Evolutionary conservation across 1,140 invertebrate species (phyloP).

Genomic region (Rhysida immarginata): DNA sequence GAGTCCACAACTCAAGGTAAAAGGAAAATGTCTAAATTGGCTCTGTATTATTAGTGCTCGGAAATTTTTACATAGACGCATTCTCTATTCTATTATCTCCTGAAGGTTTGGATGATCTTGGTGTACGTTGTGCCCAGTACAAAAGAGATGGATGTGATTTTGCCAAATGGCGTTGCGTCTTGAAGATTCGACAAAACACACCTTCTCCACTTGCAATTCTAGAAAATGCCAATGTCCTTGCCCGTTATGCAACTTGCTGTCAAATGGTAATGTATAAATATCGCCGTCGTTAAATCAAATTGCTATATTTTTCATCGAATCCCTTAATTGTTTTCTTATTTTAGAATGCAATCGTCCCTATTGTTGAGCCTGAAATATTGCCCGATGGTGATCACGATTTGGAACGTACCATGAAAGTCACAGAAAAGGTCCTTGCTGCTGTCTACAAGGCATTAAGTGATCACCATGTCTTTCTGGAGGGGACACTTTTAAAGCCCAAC

Average conservation of each 20-base stretch:
- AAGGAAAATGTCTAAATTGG: no score
- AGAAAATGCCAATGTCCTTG: conserved; percentile 89
- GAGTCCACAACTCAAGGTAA: conserved; percentile 86
- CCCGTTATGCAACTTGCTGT: conserved; percentile 92
- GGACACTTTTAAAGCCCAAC: conserved; percentile 94
- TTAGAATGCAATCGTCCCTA: conserved; percentile 83
- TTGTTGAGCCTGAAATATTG: conserved; percentile 93
- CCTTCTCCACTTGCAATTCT: conserved; percentile 78
- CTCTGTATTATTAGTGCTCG: no score
- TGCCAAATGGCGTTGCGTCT: conserved; percentile 94
- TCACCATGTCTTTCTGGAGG: conserved; percentile 94
- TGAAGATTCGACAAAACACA: conserved; percentile 81
- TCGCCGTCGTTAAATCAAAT: neutral
- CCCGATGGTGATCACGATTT: no score
- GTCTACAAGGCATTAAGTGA: no score
- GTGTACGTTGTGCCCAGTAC: conserved; percentile 88
- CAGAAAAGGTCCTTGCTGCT: no score
- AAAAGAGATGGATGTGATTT: conserved; percentile 97
- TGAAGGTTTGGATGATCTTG: conserved; percentile 78
- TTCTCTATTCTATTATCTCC: no score
- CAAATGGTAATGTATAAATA: conserved; percentile 45
- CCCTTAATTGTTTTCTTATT: neutral
- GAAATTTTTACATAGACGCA: no score
- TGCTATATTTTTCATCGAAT: neutral
- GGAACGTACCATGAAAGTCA: conserved; percentile 80